A percentile compares a stretch with the other conserved stretches of the same genome.
phyloP scores from a whole-genome alignment of 2,888 invertebrate genomes.

The Oscheius myriophilus region DNA sequence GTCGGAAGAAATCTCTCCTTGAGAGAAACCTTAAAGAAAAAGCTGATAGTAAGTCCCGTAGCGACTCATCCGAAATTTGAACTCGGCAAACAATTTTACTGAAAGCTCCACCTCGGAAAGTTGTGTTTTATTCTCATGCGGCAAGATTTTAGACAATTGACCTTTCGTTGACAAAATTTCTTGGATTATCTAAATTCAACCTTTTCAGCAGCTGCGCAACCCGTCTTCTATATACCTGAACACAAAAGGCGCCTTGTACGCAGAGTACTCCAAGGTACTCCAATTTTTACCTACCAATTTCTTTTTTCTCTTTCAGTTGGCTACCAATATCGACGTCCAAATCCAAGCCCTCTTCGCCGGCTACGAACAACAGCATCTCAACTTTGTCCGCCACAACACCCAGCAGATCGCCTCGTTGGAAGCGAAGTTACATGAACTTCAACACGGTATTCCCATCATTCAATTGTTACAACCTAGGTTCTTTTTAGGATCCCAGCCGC shows the following conservation, averaged over 20 bases:
- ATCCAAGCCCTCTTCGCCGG: conserved; percentile 84
- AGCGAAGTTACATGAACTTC: conserved; percentile 9
- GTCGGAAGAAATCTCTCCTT: too few relatives aligned
- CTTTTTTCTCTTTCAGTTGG: conserved; percentile 17
- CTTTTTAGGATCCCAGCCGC: conserved; percentile 7
- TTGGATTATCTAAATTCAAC: too few relatives aligned
- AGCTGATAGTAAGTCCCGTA: too few relatives aligned
- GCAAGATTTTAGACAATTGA: too few relatives aligned
- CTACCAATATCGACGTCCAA: conserved; percentile 75
- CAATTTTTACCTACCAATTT: background rate
- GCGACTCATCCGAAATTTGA: too few relatives aligned
- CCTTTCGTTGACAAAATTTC: too few relatives aligned
- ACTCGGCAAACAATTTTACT: too few relatives aligned
- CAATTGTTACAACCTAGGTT: too few relatives aligned
- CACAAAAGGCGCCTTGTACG: conserved; percentile 6
- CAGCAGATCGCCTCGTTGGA: conserved; percentile 57
- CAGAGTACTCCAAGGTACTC: conserved; percentile 21
- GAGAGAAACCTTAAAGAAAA: too few relatives aligned
- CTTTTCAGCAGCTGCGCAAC: conserved; percentile 79
- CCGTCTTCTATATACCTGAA: conserved; percentile 75
- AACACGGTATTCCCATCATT: background rate
- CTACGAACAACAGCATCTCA: conserved; percentile 92
- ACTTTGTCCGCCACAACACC: conserved; percentile 89
- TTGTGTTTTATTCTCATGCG: too few relatives aligned
- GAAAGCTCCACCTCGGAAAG: too few relatives aligned